Conservation (phyloP, 2,888 invertebrate species). For the Erebia aethiops region DNA sequence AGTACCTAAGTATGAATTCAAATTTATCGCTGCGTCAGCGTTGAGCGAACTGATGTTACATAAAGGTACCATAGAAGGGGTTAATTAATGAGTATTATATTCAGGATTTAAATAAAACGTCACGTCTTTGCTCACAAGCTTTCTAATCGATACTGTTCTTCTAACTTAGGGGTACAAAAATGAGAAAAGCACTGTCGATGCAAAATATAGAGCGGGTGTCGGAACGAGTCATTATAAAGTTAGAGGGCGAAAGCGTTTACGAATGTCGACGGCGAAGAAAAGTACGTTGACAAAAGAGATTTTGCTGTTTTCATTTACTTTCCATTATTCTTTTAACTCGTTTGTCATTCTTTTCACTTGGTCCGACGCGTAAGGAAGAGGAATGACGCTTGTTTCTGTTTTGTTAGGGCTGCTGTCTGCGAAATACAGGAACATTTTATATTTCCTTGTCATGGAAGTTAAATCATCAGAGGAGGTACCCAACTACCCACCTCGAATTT, state of each 20-base stretch:
- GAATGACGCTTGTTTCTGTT: constrained; percentile 75
- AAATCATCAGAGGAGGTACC: background rate
- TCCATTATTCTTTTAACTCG: constrained; percentile 78
- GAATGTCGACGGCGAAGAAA: constrained; percentile 31
- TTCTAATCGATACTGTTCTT: no score
- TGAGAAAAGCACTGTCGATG: constrained; percentile 14
- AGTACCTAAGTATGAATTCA: background rate
- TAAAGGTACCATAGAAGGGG: no score
- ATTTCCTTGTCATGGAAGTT: background rate
- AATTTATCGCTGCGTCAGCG: constrained; percentile 2
- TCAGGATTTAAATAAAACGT: no score
- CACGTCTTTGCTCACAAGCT: no score
- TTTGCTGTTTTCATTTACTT: constrained; percentile 79
- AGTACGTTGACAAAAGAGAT: constrained; percentile 59
- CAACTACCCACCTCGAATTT: no score
- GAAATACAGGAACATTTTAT: background rate
- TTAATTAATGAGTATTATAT: no score
- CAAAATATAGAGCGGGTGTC: constrained; percentile 26
- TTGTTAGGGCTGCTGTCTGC: constrained; percentile 34
- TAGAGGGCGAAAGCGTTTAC: constrained; percentile 30
- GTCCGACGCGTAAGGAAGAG: constrained; percentile 67
- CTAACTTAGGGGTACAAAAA: no score
- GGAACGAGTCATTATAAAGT: constrained; percentile 40
- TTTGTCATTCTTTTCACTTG: constrained; percentile 77
- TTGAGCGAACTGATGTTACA: no score